Base-by-base conservation (phyloP, 2,888 invertebrate species). In the Pogonocherus hispidulus region DNA sequence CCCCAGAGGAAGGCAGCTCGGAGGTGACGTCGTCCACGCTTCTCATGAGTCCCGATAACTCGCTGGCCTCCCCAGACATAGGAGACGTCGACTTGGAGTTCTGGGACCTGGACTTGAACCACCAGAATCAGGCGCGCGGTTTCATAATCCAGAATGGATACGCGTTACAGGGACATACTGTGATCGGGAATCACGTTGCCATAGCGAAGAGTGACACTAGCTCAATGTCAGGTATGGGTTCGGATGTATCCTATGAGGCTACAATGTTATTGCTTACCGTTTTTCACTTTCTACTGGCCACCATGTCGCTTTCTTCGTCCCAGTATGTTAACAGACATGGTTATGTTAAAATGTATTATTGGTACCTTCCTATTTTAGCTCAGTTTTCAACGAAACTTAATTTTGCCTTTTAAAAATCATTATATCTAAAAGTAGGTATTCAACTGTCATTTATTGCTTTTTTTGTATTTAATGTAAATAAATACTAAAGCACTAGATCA, bases 41-140 rank as follows among this genome's bases (percentile, higher is more conserved):
- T 19, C 86, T 93, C 55, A 88, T 93, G 85, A 89, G 91, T 78
- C 92, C 93, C 55, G 91, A 91, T 73, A 91, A 92, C 72, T 92
- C 93, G 55, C 87, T 93, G 74, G 90, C 90, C 74, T 93, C 93
- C 76, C 91, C 93, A 18, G 93, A 93, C 78, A 93, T 93, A 84
- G 91, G 91, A 71, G 88, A 88, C 76, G 93, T 93, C 70, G 93
- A 94, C 80, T 88, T 94, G 74, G 95, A 94, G 82, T 88, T 95
- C 76, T 95, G 95, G 95, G 93, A 94, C 80, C 83, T 91, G 81
- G 90, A 91, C 81, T 83, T 90, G 62, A 89, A 89, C 80, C 85
- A 85, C 70, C 87, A 83, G 72, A 83, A 83, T 69, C 82, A 83
- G 73, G 74, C 79, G 47, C 72, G 83, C 63, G 78, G 78, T 54